phyloP scores from a whole-genome alignment of 2,113 vertebrate species.

The Petaurus breviceps region DNA sequence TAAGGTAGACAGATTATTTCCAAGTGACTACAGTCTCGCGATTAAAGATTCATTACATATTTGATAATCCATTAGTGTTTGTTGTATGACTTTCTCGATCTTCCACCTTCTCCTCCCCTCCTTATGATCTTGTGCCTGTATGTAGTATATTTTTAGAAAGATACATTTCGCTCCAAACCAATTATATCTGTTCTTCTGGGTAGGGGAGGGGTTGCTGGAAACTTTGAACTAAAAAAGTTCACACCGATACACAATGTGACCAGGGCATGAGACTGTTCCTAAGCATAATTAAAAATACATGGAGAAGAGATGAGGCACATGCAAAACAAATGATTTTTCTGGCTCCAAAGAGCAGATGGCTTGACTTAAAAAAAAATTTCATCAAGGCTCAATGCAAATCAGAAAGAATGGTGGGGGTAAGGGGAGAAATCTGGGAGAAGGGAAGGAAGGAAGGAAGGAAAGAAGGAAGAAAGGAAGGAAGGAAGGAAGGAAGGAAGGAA shows the following conservation, averaged over 20 bases:
- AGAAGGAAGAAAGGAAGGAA: neutral
- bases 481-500: neutral
- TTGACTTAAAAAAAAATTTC: slow-evolving; percentile 1
- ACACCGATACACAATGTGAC: slow-evolving; percentile 16
- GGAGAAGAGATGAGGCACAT: slow-evolving; percentile 17
- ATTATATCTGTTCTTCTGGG: slow-evolving; percentile 34
- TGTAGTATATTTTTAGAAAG: slow-evolving; percentile 29
- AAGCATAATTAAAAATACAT: slow-evolving; percentile 43
- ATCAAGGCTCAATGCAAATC: neutral
- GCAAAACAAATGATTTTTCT: slow-evolving; percentile 21
- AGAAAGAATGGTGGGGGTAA: neutral
- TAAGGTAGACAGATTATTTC: neutral
- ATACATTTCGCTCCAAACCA: neutral
- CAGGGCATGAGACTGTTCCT: slow-evolving; percentile 11
- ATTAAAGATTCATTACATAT: slow-evolving; percentile 18
- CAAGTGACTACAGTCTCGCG: slow-evolving; percentile 17
- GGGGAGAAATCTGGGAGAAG: neutral
- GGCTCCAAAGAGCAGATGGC: neutral
- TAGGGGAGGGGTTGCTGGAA: neutral
- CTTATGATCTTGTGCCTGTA: neutral
- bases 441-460: neutral
- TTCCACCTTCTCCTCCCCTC: neutral
- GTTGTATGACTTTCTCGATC: neutral
- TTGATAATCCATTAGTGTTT: slow-evolving; percentile 26
- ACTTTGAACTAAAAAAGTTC: slow-evolving; percentile 46